A percentile compares a stretch with the other conserved stretches of the same genome.
phyloP scores from a whole-genome alignment of 23 tunicate species.

The Trididemnum nubilum region DNA sequence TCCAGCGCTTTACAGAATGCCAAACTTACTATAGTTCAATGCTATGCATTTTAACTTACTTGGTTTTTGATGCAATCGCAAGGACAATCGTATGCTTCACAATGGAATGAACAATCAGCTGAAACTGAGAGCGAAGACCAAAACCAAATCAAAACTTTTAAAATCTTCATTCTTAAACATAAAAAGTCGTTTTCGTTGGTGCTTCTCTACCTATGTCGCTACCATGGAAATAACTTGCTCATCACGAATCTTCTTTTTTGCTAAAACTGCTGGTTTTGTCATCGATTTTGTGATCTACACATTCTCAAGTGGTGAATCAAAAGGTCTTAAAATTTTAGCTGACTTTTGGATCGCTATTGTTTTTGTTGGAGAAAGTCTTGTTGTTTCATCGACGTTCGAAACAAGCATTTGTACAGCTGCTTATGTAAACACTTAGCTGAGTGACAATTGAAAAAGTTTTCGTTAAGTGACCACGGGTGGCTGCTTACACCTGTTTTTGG shows the following conservation, averaged over 20 bases:
- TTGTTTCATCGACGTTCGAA: background rate
- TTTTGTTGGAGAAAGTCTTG: conserved; percentile 17
- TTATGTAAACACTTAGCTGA: conserved; percentile 49
- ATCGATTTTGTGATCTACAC: background rate
- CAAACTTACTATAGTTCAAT: no score
- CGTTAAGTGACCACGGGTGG: background rate
- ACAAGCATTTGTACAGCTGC: conserved; percentile 53
- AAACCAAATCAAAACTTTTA: background rate
- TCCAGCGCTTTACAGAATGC: no score
- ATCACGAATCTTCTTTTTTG: background rate
- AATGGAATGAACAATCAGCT: conserved; percentile 62
- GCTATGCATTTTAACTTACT: no score
- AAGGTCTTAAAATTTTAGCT: conserved; percentile 3
- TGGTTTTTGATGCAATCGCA: conserved; percentile 68
- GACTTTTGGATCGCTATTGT: background rate
- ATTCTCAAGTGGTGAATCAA: conserved; percentile 23
- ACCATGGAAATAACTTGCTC: no score
- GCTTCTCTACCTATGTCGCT: no score
- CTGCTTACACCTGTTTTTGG: conserved; percentile 4
- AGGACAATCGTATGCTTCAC: conserved; percentile 81
- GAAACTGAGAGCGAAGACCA: background rate
- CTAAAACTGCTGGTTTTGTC: background rate
- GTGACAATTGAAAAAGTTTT: conserved; percentile 14
- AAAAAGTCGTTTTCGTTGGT: no score
- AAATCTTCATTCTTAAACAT: background rate